These are phyloP conservation scores for Ennomos erosarius DNA, from an alignment of 2,888 invertebrate species.

Conservation along the genomic window DNA sequence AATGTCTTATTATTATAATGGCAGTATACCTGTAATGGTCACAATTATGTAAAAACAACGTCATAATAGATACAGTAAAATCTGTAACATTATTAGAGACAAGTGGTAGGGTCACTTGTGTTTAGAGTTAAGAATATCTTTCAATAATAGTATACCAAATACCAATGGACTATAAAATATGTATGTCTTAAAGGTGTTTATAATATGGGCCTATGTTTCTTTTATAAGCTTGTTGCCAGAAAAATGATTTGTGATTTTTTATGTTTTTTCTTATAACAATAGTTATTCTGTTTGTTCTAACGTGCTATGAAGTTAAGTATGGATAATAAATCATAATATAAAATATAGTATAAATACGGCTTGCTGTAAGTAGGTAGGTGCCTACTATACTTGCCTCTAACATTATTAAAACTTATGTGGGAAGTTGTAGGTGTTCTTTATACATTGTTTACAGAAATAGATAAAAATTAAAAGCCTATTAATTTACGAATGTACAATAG, in stretches of 20 bases:
- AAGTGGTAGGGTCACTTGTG: too few relatives aligned
- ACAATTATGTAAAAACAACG: slow-evolving; percentile 23
- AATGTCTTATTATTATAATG: slow-evolving; percentile 27
- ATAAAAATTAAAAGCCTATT: not conserved
- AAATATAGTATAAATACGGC: not conserved
- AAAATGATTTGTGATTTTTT: too few relatives aligned
- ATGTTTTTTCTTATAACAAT: too few relatives aligned
- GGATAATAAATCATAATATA: not conserved
- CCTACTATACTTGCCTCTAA: slow-evolving; percentile 3
- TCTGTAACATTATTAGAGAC: slow-evolving; percentile 7
- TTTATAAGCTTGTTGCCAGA: too few relatives aligned
- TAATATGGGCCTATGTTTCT: too few relatives aligned
- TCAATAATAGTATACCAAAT: too few relatives aligned
- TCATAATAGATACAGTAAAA: slow-evolving; percentile 3
- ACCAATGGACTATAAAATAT: too few relatives aligned
- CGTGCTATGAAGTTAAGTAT: too few relatives aligned
- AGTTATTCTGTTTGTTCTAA: too few relatives aligned
- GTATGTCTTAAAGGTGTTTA: too few relatives aligned
- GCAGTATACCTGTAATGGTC: slow-evolving; percentile 30
- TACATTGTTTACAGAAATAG: not conserved
- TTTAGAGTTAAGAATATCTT: too few relatives aligned
- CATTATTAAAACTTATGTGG: slow-evolving; percentile 3
- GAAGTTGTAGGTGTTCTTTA: not conserved
- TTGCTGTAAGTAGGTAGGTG: not conserved
- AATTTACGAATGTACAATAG: not conserved